Evolutionary conservation across 2,888 invertebrate genomes (phyloP).

Genomic region (Protonemura montana): DNA sequence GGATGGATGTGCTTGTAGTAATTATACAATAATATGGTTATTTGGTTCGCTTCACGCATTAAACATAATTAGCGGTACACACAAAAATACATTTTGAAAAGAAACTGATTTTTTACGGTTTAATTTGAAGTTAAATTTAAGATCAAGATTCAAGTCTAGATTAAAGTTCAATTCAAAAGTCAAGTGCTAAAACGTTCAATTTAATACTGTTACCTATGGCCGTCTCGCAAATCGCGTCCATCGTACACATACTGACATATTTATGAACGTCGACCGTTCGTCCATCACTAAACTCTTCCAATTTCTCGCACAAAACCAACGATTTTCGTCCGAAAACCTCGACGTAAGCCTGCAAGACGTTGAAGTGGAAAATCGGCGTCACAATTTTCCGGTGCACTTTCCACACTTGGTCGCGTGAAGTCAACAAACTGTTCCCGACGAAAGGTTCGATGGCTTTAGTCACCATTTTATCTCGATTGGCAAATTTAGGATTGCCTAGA

Average conservation of each 20-base stretch:
- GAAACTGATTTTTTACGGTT: too few relatives aligned
- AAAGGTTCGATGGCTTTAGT: not conserved
- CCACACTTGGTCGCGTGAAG: not conserved
- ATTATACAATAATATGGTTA: too few relatives aligned
- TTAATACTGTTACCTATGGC: conserved; percentile 43
- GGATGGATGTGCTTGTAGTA: too few relatives aligned
- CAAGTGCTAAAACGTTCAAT: not conserved
- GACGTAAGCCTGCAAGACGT: not conserved
- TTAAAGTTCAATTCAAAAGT: too few relatives aligned
- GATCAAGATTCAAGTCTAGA: too few relatives aligned
- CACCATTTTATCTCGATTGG: not conserved
- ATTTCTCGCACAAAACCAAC: not conserved
- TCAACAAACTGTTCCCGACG: not conserved
- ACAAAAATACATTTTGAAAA: not conserved
- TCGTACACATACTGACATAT: conserved; percentile 46
- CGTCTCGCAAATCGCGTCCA: conserved; percentile 49
- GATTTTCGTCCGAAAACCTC: not conserved
- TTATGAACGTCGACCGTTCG: conserved; percentile 39
- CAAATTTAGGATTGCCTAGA: not conserved
- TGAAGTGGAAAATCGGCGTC: conserved; percentile 18
- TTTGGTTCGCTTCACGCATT: too few relatives aligned
- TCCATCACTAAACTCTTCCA: not conserved
- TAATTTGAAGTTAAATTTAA: too few relatives aligned
- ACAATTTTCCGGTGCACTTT: not conserved
- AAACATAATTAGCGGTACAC: too few relatives aligned